Base-by-base conservation (phyloP, 1,140 invertebrate genomes). In the Eupristina koningsbergeri region DNA sequence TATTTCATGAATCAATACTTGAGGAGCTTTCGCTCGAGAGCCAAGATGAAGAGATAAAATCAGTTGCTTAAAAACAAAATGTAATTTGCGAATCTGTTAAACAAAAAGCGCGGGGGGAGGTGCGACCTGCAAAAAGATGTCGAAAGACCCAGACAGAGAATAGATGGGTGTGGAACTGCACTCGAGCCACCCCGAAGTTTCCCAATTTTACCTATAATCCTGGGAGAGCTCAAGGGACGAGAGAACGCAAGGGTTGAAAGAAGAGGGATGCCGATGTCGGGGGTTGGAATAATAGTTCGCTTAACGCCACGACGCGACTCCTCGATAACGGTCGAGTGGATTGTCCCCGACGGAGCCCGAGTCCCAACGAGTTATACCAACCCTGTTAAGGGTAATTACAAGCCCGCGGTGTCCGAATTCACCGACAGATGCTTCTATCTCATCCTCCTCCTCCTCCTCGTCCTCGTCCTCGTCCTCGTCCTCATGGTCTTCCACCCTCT, bases 271-370 rank as follows among this genome's bases (percentile, higher is more conserved):
- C 7, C 8, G 22, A 58, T 5, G 29, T 1, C 22, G 19, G 36
- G 3, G 36, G 34, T 9, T 11, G n/a, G 39, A 61, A 69, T 73
- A 81, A 74, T 73, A 53, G 69, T 61, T 71, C 71, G 53, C 80
- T 81, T 73, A 81, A 81, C 67, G 67, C 58, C 34, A 26, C 53
- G 53, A 26, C 53, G 19, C 53, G 41, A 8, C 58, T 47, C 53
- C 53, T 76, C 80, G 80, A 82, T 76, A 82, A 76, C 80, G 76
- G 80, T 75, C 73, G 53, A 17, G 13, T 39, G 80, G 36, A 82
- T 82, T 82, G 80, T 82, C 73, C 58, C 78, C 39, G 73, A 81
- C 67, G 76, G 47, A 50, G 0, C 39, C n/a, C 15, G 71, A 31
- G 29, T 11, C 41, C 58, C 0, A 22, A 13, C 34, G 77, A 79